These are phyloP conservation scores for Sarcophaga subvicina DNA, from an alignment of 2,888 invertebrate species.

Conservation along the genomic window DNA sequence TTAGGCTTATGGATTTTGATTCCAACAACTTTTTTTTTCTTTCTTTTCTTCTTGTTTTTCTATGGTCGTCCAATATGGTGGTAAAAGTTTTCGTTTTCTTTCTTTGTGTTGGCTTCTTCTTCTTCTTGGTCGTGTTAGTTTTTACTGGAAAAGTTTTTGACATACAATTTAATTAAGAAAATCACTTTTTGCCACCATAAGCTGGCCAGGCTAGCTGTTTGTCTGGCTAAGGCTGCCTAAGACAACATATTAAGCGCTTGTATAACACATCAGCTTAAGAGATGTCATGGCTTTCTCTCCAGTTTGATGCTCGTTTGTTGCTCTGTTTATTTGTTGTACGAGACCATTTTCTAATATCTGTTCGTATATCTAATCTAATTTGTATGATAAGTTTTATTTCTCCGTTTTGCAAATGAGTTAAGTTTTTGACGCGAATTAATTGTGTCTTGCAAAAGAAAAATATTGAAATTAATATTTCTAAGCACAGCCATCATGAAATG, in stretches of 20 bases:
- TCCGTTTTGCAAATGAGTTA: too few species aligned
- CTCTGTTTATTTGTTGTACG: too few species aligned
- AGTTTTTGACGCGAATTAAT: too few species aligned
- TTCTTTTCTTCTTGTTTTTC: not conserved
- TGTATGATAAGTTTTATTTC: constrained; percentile 1
- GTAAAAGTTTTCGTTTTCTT: constrained; percentile 46
- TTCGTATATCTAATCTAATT: constrained; percentile 12
- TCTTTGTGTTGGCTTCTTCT: not conserved
- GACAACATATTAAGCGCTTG: constrained; percentile 20
- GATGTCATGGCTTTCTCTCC: constrained; percentile 56
- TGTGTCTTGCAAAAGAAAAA: too few species aligned
- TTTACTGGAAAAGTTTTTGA: constrained; percentile 65
- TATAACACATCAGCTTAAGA: constrained; percentile 52
- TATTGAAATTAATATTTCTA: too few species aligned
- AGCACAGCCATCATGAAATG: too few species aligned
- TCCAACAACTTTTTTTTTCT: constrained; percentile 25
- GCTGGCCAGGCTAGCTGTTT: too few species aligned
- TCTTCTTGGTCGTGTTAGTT: not conserved
- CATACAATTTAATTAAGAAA: constrained; percentile 70
- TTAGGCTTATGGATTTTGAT: constrained; percentile 64
- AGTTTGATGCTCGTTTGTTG: not conserved
- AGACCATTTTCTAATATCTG: not conserved
- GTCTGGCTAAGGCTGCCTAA: not conserved
- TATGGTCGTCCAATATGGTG: constrained; percentile 42
- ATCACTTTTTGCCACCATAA: constrained; percentile 62